These are phyloP conservation scores for Metellina segmentata DNA, from an alignment of 2,888 invertebrate genomes.

Conservation along the genomic window DNA sequence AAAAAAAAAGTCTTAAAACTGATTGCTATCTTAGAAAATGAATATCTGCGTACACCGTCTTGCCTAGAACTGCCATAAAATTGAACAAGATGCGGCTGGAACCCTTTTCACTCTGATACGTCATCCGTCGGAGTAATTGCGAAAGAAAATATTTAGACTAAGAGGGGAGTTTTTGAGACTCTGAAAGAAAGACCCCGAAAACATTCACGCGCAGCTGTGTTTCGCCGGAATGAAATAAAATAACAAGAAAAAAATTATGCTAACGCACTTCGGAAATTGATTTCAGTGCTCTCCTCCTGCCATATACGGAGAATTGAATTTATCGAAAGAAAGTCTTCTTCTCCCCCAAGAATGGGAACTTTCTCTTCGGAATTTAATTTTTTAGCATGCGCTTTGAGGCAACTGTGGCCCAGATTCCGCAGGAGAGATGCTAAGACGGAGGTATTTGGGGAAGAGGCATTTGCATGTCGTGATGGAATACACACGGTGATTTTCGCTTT, in stretches of 20 bases:
- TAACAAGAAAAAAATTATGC: constrained; percentile 27
- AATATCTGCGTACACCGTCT: background rate
- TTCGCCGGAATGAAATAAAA: constrained; percentile 12
- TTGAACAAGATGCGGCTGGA: background rate
- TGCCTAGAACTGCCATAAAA: background rate
- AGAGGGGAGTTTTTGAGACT: constrained; percentile 35
- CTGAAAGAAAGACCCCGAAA: constrained; percentile 20
- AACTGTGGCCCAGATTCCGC: background rate
- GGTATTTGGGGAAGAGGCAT: too few species aligned
- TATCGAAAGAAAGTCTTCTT: constrained; percentile 42
- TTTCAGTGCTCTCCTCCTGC: constrained; percentile 20
- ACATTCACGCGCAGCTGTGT: constrained; percentile 54
- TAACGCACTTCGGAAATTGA: constrained; percentile 62
- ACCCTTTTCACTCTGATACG: background rate
- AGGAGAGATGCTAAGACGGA: background rate
- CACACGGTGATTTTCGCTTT: too few species aligned
- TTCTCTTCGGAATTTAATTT: constrained; percentile 11
- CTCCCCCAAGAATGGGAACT: background rate
- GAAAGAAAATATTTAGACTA: constrained; percentile 53
- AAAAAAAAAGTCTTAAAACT: background rate
- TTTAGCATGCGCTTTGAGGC: constrained; percentile 1
- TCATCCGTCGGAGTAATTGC: constrained; percentile 41
- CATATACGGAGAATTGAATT: constrained; percentile 51
- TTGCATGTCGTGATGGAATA: too few species aligned
- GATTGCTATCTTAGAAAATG: background rate